A percentile compares a stretch with the other conserved stretches of the same genome.
Evolutionary conservation across 2,113 vertebrate genomes (phyloP).

Genomic region (Thryonomys swinderianus): DNA sequence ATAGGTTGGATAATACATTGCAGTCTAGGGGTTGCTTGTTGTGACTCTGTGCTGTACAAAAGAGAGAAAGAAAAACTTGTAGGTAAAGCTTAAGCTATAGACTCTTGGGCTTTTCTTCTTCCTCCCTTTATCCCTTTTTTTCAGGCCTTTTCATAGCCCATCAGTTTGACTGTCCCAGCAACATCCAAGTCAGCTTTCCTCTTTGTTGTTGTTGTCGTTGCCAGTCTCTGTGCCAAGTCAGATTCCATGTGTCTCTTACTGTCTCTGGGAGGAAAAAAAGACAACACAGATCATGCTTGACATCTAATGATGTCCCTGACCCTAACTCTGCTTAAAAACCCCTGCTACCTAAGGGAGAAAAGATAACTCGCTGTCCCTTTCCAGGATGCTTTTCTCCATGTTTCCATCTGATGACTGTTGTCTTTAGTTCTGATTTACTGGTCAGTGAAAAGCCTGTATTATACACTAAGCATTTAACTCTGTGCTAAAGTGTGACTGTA

Average conservation of each 20-base stretch:
- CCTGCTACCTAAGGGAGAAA: neutral
- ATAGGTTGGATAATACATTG: neutral
- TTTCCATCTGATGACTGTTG: neutral
- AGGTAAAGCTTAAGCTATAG: neutral
- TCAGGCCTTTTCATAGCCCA: neutral
- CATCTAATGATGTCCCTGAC: neutral
- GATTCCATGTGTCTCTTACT: neutral
- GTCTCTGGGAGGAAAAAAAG: neutral
- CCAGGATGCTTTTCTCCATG: neutral
- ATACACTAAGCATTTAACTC: conserved; percentile 10
- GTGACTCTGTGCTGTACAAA: neutral
- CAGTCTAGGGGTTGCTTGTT: neutral
- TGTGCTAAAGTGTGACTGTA: neutral
- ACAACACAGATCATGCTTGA: neutral
- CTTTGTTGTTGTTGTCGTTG: neutral
- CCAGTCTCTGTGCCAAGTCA: neutral
- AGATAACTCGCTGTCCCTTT: neutral
- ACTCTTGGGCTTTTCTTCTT: neutral
- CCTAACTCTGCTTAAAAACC: neutral
- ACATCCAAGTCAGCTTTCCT: neutral
- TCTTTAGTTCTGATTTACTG: neutral
- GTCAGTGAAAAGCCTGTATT: neutral
- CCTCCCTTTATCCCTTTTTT: neutral
- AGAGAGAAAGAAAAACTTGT: neutral
- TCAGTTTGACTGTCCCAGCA: neutral